A percentile compares a stretch with the other conserved stretches of the same genome.
Evolutionary conservation across 2,797 vertebrate species (phyloP).

Genomic region (Denticeps clupeoides): DNA sequence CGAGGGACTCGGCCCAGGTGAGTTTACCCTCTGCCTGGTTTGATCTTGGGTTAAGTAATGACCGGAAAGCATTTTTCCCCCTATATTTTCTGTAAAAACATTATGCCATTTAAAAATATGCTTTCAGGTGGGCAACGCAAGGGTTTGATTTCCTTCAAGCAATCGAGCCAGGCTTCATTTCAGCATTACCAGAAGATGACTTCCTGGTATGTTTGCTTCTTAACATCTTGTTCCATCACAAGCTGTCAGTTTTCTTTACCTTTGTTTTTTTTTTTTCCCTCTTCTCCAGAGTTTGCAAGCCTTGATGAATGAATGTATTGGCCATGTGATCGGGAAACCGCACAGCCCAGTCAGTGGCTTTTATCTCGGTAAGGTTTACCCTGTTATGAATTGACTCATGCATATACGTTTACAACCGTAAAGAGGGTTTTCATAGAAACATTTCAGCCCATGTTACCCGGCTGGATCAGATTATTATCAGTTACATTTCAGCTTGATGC

Average conservation of each 20-base stretch:
- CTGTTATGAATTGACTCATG: background rate
- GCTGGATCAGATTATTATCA: too few relatives aligned
- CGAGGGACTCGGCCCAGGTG: constrained; percentile 94
- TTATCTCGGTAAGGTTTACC: constrained; percentile 74
- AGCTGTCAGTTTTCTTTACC: background rate
- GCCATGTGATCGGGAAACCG: constrained; percentile 97
- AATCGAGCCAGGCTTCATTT: constrained; percentile 95
- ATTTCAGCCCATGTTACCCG: too few relatives aligned
- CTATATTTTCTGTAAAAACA: background rate
- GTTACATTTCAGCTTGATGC: too few relatives aligned
- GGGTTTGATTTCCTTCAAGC: constrained; percentile 98
- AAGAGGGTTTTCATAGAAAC: too few relatives aligned
- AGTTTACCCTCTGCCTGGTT: constrained; percentile 7
- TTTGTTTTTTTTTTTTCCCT: constrained; percentile 6
- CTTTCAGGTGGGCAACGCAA: constrained; percentile 92
- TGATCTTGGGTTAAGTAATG: background rate
- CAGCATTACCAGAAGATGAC: constrained; percentile 92
- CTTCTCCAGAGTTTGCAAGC: constrained; percentile 81
- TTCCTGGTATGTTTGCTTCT: constrained; percentile 73
- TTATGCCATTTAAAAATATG: background rate
- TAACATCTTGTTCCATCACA: background rate
- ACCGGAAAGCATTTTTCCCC: background rate
- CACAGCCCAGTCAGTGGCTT: constrained; percentile 94
- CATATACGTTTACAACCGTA: too few relatives aligned
- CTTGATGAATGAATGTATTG: constrained; percentile 97